Percentiles rank a stretch among this genome's conserved stretches.
These are phyloP conservation scores for Bradypodion ventrale DNA, from an alignment of 2,797 vertebrate genomes.

Conservation along the genomic window DNA sequence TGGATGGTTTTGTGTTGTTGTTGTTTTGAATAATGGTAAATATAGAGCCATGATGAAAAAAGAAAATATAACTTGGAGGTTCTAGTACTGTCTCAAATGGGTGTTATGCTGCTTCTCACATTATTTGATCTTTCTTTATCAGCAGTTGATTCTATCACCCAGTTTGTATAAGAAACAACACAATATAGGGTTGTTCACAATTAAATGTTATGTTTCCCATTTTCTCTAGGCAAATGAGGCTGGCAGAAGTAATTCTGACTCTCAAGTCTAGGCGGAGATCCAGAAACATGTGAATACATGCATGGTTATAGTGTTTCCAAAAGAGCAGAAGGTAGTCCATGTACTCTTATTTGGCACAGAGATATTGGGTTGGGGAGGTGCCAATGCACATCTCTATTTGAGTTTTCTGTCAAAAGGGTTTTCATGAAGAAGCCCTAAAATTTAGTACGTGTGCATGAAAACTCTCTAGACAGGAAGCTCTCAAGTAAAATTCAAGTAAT, in stretches of 20 bases:
- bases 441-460: too few species aligned
- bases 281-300: too few species aligned
- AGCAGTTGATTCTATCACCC: constrained; percentile 36
- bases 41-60: constrained; percentile 11
- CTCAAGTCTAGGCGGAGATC: too few species aligned
- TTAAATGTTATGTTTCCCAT: not conserved
- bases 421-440: not conserved
- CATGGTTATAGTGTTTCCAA: too few species aligned
- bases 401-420: not conserved
- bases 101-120: constrained; percentile 36
- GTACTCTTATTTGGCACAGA: not conserved
- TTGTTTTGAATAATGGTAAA: not conserved
- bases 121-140: constrained; percentile 37
- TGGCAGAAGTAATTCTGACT: too few species aligned
- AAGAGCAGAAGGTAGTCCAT: not conserved
- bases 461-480: too few species aligned
- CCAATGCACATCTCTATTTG: not conserved
- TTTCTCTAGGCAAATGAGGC: too few species aligned
- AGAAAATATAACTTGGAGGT: constrained; percentile 11
- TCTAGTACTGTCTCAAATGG: constrained; percentile 24
- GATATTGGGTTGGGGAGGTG: too few species aligned
- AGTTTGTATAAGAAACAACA: constrained; percentile 31
- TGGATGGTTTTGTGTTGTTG: not conserved
- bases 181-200: constrained; percentile 25
- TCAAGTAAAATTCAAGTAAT: not conserved